Conservation (phyloP, 2,888 invertebrate genomes). For the Oscheius onirici region DNA sequence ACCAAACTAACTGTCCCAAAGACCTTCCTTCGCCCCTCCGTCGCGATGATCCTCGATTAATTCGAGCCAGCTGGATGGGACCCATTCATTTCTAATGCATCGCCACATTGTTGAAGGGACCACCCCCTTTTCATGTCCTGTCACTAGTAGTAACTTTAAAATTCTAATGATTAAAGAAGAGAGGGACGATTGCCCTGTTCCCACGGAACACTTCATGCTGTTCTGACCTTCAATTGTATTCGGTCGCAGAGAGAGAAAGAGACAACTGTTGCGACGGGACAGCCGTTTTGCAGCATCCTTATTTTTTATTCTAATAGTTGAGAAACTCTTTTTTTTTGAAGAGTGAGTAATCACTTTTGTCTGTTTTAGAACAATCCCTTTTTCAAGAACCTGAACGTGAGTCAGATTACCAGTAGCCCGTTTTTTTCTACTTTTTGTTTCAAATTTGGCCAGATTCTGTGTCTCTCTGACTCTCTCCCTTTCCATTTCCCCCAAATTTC, state of each 20-base stretch:
- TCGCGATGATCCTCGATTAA: constrained; percentile 14
- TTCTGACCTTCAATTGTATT: constrained; percentile 4
- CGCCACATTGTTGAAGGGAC: constrained; percentile 5
- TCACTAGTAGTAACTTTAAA: too few relatives aligned
- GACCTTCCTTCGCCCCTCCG: not conserved
- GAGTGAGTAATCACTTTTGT: too few relatives aligned
- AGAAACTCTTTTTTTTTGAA: not conserved
- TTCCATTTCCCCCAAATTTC: not conserved
- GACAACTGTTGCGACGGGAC: too few relatives aligned
- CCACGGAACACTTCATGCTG: constrained; percentile 20
- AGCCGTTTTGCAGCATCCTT: not conserved
- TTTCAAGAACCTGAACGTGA: too few relatives aligned
- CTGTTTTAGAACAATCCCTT: too few relatives aligned
- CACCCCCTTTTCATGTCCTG: not conserved
- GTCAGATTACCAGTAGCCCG: too few relatives aligned
- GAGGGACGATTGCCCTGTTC: not conserved
- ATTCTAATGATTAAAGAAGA: too few relatives aligned
- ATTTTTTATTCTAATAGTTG: not conserved
- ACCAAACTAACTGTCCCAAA: not conserved
- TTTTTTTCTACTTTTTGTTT: not conserved
- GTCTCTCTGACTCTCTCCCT: not conserved
- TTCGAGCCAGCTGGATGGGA: constrained; percentile 14
- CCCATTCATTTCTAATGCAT: constrained; percentile 29
- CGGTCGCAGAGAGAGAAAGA: not conserved
- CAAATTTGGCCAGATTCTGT: too few relatives aligned